phyloP scores from a whole-genome alignment of 2,888 invertebrate species.

The Lapara coniferarum region DNA sequence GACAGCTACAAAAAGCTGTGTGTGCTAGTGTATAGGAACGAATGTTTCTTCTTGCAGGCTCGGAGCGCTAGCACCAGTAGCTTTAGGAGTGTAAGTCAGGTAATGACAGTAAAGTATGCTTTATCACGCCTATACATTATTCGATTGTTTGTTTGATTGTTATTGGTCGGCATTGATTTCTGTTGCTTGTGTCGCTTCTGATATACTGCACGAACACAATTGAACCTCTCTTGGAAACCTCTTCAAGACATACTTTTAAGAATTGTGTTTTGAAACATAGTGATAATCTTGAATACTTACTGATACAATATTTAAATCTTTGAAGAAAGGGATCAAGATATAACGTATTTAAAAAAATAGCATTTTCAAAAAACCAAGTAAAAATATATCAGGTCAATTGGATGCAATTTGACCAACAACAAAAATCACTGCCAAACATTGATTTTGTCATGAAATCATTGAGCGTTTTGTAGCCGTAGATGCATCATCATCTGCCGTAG shows the following conservation, averaged over 20 bases:
- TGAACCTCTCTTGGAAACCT: neutral
- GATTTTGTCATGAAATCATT: constrained; percentile 61
- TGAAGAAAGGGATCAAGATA: too few species aligned
- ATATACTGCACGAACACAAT: neutral
- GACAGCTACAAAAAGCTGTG: constrained; percentile 56
- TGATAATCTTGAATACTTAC: neutral
- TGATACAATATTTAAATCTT: too few species aligned
- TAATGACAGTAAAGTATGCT: constrained; percentile 78
- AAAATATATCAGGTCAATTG: neutral
- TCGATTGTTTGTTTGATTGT: constrained; percentile 60
- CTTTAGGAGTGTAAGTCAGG: constrained; percentile 95
- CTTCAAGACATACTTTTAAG: neutral
- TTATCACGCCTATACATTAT: constrained; percentile 69
- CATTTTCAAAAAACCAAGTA: too few species aligned
- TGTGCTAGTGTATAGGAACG: constrained; percentile 82
- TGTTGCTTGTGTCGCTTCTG: constrained; percentile 31
- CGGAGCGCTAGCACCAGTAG: constrained; percentile 95
- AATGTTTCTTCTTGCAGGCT: constrained; percentile 88
- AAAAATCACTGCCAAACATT: constrained; percentile 58
- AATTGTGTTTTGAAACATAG: neutral
- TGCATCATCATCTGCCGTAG: constrained; percentile 58
- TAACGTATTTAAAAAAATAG: too few species aligned
- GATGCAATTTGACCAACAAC: constrained; percentile 18
- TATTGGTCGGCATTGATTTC: constrained; percentile 67
- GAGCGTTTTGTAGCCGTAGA: constrained; percentile 64